Base-by-base conservation (phyloP, 1,140 invertebrate genomes). In the Conus betulinus region DNA sequence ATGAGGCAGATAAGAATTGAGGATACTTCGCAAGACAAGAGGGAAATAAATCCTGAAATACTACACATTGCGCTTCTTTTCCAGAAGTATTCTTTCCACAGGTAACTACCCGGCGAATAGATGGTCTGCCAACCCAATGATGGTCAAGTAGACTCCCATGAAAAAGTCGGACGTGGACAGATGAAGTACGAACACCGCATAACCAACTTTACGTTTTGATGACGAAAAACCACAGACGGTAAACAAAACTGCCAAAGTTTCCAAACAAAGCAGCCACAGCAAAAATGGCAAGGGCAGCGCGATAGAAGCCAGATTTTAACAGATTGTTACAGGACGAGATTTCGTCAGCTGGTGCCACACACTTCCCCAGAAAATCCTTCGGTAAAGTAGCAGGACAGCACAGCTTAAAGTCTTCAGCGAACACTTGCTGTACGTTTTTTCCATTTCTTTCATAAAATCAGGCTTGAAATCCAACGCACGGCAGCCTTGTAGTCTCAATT, bases 181-280 rank as follows among this genome's bases (percentile, higher is more conserved):
- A 60, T 60, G 57, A 60, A 91, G 84, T 39, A 93, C 88, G n/a
- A 93, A 91, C 7, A 90, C 86, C 25, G 25, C 91, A 88, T 76
- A 91, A 84, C 90, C 79, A 63, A 51, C 11, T 87, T 84, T 82
- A 6, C 7, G 3, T 3, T 51, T 52, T 5, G 8, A 15, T 60
- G 57, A 8, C 8, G 15, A 60, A 20, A 60, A 60, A 11, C 57
- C 57, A 87, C 23, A 84, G 23, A 23, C 86, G 86, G 71, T 78
- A 87, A 11, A 87, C 39, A 52, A 87, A 76, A n/a, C 86, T 88
- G 10, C 89, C 78, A 51, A 78, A 53, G 87, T 93, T 93, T 52
- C 92, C 92, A 7, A 89, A 25, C n/a, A 93, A 51, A 17, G 91
- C 84, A 25, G 90, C 1, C 2, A 89, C 60, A 4, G 88, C 90